phyloP scores from a whole-genome alignment of 2,888 invertebrate species.

The Oasisia sp. region DNA sequence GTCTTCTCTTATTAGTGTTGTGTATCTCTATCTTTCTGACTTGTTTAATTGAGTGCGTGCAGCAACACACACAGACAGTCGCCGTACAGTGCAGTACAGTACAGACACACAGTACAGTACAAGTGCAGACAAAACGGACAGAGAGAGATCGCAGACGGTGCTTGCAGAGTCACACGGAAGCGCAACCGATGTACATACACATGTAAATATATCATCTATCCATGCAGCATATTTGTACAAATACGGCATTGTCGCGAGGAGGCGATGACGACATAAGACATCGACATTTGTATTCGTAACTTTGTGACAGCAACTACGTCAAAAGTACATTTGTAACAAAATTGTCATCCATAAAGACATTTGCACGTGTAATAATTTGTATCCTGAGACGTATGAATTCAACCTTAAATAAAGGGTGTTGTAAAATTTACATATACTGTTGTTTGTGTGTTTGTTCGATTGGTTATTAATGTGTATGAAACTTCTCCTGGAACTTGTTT shows the following conservation, averaged over 20 bases:
- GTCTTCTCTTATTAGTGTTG: constrained; percentile 17
- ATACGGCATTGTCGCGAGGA: background rate
- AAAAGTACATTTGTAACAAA: constrained; percentile 13
- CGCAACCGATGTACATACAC: constrained; percentile 3
- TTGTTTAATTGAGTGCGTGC: constrained; percentile 13
- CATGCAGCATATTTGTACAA: constrained; percentile 17
- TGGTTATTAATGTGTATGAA: no score
- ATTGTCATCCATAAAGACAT: background rate
- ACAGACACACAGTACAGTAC: constrained; percentile 17
- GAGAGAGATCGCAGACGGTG: background rate
- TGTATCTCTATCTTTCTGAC: constrained; percentile 13
- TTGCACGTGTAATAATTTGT: constrained; percentile 17
- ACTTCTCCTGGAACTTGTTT: no score
- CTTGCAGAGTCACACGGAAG: background rate
- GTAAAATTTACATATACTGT: background rate
- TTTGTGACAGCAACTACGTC: background rate
- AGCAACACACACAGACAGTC: background rate
- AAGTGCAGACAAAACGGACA: background rate
- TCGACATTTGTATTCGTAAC: background rate
- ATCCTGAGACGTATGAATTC: background rate
- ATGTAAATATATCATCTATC: constrained; percentile 6
- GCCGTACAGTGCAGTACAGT: background rate
- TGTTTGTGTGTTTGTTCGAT: no score
- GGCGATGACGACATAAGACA: background rate
- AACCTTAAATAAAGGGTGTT: constrained; percentile 17